These are phyloP conservation scores for Galaxea fascicularis DNA, from an alignment of 92 coral and sea anemone species.

Conservation along the genomic window DNA sequence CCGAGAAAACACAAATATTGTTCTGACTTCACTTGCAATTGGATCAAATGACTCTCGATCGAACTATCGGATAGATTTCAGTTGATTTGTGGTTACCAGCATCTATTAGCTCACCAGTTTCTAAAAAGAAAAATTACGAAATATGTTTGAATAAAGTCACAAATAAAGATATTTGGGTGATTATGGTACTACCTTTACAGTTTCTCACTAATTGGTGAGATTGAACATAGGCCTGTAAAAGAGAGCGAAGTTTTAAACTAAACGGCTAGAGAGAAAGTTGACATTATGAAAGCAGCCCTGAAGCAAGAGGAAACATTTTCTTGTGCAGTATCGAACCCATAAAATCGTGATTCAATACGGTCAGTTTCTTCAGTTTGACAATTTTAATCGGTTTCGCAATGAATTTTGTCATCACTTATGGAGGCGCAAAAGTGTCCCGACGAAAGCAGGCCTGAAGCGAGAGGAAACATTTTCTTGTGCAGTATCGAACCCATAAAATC, in stretches of 20 bases:
- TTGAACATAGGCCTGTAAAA: too few relatives aligned
- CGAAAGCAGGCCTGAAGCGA: too few relatives aligned
- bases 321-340: neutral
- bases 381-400: too few relatives aligned
- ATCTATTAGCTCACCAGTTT: neutral
- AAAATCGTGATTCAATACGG: neutral
- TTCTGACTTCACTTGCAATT: neutral
- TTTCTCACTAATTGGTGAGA: neutral
- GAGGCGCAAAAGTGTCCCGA: too few relatives aligned
- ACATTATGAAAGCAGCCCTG: neutral
- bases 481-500: too few relatives aligned
- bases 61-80: neutral
- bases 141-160: neutral
- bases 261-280: neutral
- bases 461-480: too few relatives aligned
- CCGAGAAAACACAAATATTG: neutral
- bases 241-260: neutral
- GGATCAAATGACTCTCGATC: conserved; percentile 9
- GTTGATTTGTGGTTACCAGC: neutral
- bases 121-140: neutral
- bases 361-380: too few relatives aligned
- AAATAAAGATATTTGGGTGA: neutral
- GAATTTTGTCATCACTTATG: too few relatives aligned
- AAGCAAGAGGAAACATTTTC: neutral
- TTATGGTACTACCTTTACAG: neutral